Base-by-base conservation (phyloP, 2,888 invertebrate genomes). In the Schizaphis graminum region DNA sequence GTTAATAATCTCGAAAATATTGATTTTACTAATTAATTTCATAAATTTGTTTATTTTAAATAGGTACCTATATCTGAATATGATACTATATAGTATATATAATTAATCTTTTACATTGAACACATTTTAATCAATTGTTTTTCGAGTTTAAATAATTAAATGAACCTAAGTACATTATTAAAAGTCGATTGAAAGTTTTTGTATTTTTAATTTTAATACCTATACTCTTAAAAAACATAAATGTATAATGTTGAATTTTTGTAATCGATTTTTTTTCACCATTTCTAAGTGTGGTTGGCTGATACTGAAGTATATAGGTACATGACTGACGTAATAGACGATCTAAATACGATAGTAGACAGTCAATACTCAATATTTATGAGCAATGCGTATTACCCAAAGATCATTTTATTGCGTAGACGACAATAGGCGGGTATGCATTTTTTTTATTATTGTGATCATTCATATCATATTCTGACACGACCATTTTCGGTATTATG, bases 401-500 rank as follows among this genome's bases (percentile, higher is more conserved):
- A 84, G 89, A 89, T 41, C 67, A 67, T 92, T 85, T 87, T 35
- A 35, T 35, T n/a, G 92, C 16, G 7, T 84, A 93, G 89, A 93
- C 89, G 41, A 77, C 56, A 90, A 84, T 93, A 89, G 21, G 35
- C 35, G 21, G 77, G 77, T 35, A 35, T 77, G 35, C n/a, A n/a
- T 87, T 67, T 92, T n/a, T 92, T 35, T 49, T 26, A 26, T 61
- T 88, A 88, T 53, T 92, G 53, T 67, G 77, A 67, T 88, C 44
- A 67, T 77, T 87, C 67, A 41, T 88, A 67, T 87, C n/a, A 44
- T 92, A 91, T 92, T 77, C 53, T 88, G 91, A 67, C 94, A 86
- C 94, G 53, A 90, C 94, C 94, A 90, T 94, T 94, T 91, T 94
- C 94, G 94, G 91, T 94, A 94, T 94, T 86, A 61, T 53, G 53